phyloP scores from a whole-genome alignment of 2,113 vertebrate species.

The Neodon shergylaensis region DNA sequence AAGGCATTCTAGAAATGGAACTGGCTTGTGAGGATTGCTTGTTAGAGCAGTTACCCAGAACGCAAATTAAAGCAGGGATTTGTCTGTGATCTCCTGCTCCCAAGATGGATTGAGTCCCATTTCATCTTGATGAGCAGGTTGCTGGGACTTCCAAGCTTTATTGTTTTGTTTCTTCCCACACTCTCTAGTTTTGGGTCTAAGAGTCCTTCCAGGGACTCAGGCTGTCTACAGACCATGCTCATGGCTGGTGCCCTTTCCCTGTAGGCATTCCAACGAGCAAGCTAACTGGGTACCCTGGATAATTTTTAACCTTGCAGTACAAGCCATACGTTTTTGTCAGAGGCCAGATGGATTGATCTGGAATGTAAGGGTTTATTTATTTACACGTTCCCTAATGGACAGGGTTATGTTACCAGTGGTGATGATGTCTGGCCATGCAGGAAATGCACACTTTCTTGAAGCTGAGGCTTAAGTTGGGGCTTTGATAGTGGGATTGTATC shows the following conservation, averaged over 20 bases:
- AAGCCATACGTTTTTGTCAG: background rate
- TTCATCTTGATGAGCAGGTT: background rate
- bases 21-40: background rate
- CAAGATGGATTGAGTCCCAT: fast-evolving
- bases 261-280: background rate
- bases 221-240: background rate
- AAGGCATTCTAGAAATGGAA: background rate
- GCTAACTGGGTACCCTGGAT: background rate
- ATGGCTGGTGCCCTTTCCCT: background rate
- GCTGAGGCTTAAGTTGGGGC: background rate
- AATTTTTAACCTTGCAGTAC: conserved; percentile 64
- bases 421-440: background rate
- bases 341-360: conserved; percentile 50
- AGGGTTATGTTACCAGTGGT: background rate
- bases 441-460: background rate
- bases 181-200: background rate
- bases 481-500: background rate
- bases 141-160: background rate
- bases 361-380: conserved; percentile 74
- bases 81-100: background rate
- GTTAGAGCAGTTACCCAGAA: background rate
- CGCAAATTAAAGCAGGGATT: background rate
- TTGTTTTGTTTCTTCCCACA: background rate
- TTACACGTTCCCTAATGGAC: conserved; percentile 25
- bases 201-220: background rate